Evolutionary conservation across 2,888 invertebrate species (phyloP).

Genomic region (Podabrus alpinus): DNA sequence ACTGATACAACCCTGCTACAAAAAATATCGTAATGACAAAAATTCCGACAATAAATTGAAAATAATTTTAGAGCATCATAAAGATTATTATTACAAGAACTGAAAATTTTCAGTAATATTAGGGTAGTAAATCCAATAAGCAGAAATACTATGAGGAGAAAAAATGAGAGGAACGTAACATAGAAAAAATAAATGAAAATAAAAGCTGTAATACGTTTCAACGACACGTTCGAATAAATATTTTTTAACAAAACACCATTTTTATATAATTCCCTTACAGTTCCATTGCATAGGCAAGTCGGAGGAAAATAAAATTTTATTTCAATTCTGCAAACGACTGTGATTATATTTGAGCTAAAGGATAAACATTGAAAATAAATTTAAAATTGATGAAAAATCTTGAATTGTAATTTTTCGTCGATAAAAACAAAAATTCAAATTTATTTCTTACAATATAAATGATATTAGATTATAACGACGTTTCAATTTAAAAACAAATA

Average conservation of each 20-base stretch:
- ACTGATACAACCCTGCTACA: too few relatives aligned
- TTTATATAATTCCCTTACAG: neutral
- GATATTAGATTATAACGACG: neutral
- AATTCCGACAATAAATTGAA: neutral
- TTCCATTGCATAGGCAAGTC: neutral
- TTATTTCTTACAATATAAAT: neutral
- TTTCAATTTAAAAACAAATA: constrained; percentile 2
- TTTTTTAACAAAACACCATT: neutral
- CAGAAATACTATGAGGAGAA: neutral
- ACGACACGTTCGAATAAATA: neutral
- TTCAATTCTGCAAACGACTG: neutral
- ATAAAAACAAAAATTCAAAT: neutral
- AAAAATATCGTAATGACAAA: too few relatives aligned
- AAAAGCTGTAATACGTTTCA: neutral
- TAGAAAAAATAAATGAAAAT: neutral
- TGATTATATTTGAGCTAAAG: neutral
- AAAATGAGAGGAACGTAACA: neutral
- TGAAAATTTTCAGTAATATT: neutral
- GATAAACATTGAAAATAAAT: neutral
- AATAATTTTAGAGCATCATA: neutral
- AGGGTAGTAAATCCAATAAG: neutral
- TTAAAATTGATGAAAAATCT: neutral
- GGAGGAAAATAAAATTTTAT: neutral
- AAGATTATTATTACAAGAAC: too few relatives aligned
- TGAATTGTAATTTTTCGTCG: neutral